phyloP scores from a whole-genome alignment of 2,113 vertebrate genomes.

The Solea solea region DNA sequence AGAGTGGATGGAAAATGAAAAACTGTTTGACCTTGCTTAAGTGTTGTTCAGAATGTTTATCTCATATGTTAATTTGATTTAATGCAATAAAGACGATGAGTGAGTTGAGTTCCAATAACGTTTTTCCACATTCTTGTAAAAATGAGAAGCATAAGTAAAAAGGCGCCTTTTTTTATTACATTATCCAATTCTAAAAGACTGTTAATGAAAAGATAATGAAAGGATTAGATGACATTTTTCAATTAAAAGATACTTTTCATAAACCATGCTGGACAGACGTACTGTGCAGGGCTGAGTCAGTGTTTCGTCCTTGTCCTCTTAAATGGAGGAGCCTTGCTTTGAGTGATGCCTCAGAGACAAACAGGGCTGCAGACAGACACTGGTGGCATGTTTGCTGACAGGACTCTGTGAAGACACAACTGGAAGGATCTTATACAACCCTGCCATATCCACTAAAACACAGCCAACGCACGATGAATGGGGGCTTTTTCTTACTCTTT shows the following conservation, averaged over 20 bases:
- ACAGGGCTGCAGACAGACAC: slow-evolving; percentile 49
- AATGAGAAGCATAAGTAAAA: no score
- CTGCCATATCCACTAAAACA: slow-evolving; percentile 65
- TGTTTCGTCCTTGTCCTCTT: not conserved
- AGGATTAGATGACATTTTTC: no score
- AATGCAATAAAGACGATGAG: slow-evolving; percentile 48
- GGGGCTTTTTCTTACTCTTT: slow-evolving; percentile 38
- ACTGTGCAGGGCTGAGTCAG: slow-evolving; percentile 1
- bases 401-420: slow-evolving; percentile 74
- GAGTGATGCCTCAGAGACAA: slow-evolving; percentile 56
- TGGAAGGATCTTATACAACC: slow-evolving; percentile 63
- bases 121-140: not conserved
- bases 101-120: not conserved
- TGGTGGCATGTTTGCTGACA: slow-evolving; percentile 77
- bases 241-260: no score
- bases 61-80: slow-evolving; percentile 18
- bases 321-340: slow-evolving; percentile 25
- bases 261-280: no score
- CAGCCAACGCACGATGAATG: slow-evolving; percentile 56
- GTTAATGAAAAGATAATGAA: no score
- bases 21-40: slow-evolving; percentile 40
- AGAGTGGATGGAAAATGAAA: slow-evolving; percentile 44
- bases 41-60: slow-evolving; percentile 13
- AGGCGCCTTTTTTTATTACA: no score
- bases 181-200: no score